A percentile compares a stretch with the other conserved stretches of the same genome.
phyloP scores from a whole-genome alignment of 2,113 vertebrate genomes.

The Esox niger region DNA sequence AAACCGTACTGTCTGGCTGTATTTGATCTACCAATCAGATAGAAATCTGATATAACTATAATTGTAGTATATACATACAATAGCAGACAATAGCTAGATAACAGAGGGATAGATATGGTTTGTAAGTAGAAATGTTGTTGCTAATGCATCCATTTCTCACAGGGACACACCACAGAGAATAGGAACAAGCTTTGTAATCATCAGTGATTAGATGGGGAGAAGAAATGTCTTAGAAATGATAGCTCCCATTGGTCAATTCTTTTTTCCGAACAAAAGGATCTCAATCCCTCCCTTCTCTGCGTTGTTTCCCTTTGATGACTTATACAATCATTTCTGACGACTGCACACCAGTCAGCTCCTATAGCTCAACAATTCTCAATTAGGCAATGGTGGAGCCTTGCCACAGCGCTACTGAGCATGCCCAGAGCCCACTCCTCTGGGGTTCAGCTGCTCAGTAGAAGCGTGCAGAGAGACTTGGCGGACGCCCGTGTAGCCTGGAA shows the following conservation, averaged over 20 bases:
- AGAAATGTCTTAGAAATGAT: not conserved
- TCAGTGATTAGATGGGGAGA: too few relatives aligned
- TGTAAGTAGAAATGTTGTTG: too few relatives aligned
- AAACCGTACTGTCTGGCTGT: too few relatives aligned
- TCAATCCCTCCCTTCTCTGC: not conserved
- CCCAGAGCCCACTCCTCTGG: not conserved
- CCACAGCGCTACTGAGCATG: not conserved
- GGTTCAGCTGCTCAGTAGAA: not conserved
- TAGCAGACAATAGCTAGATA: too few relatives aligned
- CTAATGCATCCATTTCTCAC: too few relatives aligned
- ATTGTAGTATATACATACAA: too few relatives aligned
- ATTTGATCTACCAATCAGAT: too few relatives aligned
- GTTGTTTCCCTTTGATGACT: not conserved
- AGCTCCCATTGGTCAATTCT: slow-evolving; percentile 2
- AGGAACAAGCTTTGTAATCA: too few relatives aligned
- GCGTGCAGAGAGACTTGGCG: not conserved
- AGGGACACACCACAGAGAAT: too few relatives aligned
- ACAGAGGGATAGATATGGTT: too few relatives aligned
- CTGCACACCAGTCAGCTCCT: slow-evolving; percentile 7
- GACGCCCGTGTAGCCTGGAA: not conserved
- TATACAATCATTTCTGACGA: not conserved
- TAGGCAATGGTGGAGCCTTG: not conserved
- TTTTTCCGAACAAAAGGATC: not conserved
- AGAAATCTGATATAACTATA: too few relatives aligned
- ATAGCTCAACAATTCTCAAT: slow-evolving; percentile 7